Percentiles rank a stretch among this genome's conserved stretches.
phyloP scores from a whole-genome alignment of 2,888 invertebrate species.

The Erynnis tages region DNA sequence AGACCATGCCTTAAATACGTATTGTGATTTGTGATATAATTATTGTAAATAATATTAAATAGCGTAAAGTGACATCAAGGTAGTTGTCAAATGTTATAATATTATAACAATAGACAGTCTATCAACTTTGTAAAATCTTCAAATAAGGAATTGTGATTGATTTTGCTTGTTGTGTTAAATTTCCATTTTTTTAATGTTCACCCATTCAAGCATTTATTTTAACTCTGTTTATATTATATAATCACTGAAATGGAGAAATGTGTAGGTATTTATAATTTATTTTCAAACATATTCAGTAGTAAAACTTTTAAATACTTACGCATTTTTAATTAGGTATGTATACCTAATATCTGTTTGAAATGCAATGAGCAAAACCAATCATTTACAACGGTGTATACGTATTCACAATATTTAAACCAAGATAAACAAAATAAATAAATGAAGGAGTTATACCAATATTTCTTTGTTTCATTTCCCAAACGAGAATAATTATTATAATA shows the following conservation, averaged over 20 bases:
- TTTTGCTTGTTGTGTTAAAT: slow-evolving; percentile 14
- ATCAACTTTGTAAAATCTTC: slow-evolving; percentile 8
- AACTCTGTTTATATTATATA: too few relatives aligned
- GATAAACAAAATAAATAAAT: slow-evolving; percentile 44
- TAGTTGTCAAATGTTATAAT: slow-evolving; percentile 27
- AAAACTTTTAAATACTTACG: too few relatives aligned
- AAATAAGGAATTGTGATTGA: slow-evolving; percentile 6
- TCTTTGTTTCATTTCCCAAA: slow-evolving; percentile 42
- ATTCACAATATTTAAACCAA: slow-evolving; percentile 30
- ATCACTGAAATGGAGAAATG: too few relatives aligned
- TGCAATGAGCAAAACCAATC: slow-evolving; percentile 4
- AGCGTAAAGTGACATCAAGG: slow-evolving; percentile 31
- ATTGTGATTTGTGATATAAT: slow-evolving; percentile 71
- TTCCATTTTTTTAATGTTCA: too few relatives aligned
- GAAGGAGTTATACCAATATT: slow-evolving; percentile 44
- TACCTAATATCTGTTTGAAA: neutral
- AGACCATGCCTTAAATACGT: slow-evolving; percentile 57
- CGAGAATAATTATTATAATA: too few relatives aligned
- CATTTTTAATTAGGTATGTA: too few relatives aligned
- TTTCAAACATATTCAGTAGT: too few relatives aligned
- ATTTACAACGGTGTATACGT: slow-evolving; percentile 11
- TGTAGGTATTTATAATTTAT: too few relatives aligned
- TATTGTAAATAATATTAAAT: slow-evolving; percentile 49
- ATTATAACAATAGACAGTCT: slow-evolving; percentile 25
- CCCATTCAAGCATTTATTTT: too few relatives aligned